These are phyloP conservation scores for Marmota flaviventris DNA, from an alignment of 2,113 vertebrate genomes.

Conservation along the genomic window DNA sequence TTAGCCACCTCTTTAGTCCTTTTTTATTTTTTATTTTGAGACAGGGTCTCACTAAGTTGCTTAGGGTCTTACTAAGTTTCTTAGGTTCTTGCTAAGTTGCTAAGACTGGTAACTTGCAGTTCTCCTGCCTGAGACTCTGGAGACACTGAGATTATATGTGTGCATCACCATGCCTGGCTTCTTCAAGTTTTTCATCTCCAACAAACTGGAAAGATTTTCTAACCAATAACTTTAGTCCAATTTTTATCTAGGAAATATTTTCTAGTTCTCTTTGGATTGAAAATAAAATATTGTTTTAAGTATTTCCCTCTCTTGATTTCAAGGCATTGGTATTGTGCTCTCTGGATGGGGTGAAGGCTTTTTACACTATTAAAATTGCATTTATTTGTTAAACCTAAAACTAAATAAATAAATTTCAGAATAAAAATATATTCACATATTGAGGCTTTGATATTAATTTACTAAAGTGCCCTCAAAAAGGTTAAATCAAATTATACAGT, in stretches of 20 bases:
- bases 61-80: too few species aligned
- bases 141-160: too few species aligned
- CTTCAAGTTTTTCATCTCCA: not conserved
- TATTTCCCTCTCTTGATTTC: not conserved
- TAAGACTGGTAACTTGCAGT: too few species aligned
- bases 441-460: too few species aligned
- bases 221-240: not conserved
- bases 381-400: conserved; percentile 27
- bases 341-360: not conserved
- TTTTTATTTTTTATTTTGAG: not conserved
- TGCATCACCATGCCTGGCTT: too few species aligned
- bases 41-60: too few species aligned
- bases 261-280: not conserved
- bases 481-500: not conserved
- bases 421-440: too few species aligned
- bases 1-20: too few species aligned
- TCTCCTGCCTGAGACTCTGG: too few species aligned
- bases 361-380: not conserved
- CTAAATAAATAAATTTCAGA: conserved; percentile 12
- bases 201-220: not conserved
- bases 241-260: conserved; percentile 8
- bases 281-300: conserved; percentile 15
- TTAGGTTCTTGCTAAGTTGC: too few species aligned
- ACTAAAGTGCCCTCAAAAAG: not conserved
- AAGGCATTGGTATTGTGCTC: not conserved